These are phyloP conservation scores for Itoplectis maculator DNA, from an alignment of 2,888 invertebrate species.

Conservation along the genomic window DNA sequence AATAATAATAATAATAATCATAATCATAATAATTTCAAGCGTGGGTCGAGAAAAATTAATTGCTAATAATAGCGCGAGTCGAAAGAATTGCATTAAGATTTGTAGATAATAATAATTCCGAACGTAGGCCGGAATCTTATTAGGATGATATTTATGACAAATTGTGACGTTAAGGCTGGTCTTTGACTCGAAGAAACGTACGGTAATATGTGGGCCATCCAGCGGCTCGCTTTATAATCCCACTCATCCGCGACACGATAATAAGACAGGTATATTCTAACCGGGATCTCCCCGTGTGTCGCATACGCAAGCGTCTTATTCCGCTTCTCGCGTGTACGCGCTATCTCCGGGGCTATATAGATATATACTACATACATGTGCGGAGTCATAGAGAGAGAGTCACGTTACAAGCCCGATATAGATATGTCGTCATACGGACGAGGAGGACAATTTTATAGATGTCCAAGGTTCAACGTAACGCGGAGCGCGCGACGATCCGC, in stretches of 20 bases:
- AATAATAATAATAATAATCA: not conserved
- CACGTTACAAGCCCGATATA: slow-evolving; percentile 50
- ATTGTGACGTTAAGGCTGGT: slow-evolving; percentile 5
- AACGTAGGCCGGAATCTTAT: not conserved
- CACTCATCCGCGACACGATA: slow-evolving; percentile 43
- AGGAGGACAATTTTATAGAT: slow-evolving; percentile 50
- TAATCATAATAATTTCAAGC: not conserved
- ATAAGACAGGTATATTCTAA: slow-evolving; percentile 54
- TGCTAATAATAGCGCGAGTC: too few relatives aligned
- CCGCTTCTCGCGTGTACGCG: slow-evolving; percentile 9
- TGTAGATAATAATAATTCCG: not conserved
- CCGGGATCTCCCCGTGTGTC: slow-evolving; percentile 10
- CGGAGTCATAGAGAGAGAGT: slow-evolving; percentile 10
- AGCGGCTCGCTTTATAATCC: slow-evolving; percentile 46
- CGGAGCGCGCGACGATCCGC: not conserved
- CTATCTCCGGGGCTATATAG: not conserved
- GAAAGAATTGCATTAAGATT: too few relatives aligned
- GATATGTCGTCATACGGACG: slow-evolving; percentile 58
- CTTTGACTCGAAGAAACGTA: not conserved
- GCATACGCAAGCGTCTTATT: slow-evolving; percentile 20
- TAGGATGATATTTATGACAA: slow-evolving; percentile 7
- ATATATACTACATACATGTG: too few relatives aligned
- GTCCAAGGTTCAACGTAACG: slow-evolving; percentile 61
- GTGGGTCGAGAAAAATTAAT: too few relatives aligned
- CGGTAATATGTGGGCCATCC: not conserved